These are phyloP conservation scores for Beaufortia kweichowensis DNA, from an alignment of 2,113 vertebrate species.

Conservation along the genomic window DNA sequence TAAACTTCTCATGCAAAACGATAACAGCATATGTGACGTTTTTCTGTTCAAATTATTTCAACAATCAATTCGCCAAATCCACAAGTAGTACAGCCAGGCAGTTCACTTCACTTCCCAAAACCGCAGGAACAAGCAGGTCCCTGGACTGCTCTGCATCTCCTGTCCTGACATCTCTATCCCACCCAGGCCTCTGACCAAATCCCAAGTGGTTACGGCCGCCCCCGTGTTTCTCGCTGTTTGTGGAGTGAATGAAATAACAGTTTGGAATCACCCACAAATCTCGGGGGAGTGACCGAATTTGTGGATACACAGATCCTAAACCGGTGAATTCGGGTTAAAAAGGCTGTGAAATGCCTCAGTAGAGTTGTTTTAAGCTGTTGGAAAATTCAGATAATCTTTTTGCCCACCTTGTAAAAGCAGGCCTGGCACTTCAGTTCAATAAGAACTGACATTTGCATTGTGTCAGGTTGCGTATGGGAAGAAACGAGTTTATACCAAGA, in stretches of 20 bases:
- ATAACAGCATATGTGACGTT: slow-evolving; percentile 36
- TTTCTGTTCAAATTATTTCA: slow-evolving; percentile 29
- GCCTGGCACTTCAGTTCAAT: slow-evolving; percentile 24
- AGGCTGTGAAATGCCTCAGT: slow-evolving; percentile 36
- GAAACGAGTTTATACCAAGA: slow-evolving; percentile 36
- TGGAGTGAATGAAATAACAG: slow-evolving; percentile 38
- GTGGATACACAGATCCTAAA: slow-evolving; percentile 22
- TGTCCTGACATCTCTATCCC: slow-evolving; percentile 50
- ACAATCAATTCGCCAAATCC: slow-evolving; percentile 47
- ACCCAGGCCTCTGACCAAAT: slow-evolving; percentile 37
- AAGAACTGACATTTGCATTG: slow-evolving; percentile 34
- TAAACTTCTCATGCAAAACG: slow-evolving; percentile 22
- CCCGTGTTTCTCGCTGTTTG: slow-evolving; percentile 19
- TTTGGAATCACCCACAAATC: slow-evolving; percentile 33
- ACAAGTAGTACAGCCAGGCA: slow-evolving; percentile 33
- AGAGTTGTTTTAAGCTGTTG: slow-evolving; percentile 23
- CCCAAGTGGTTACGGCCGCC: neutral
- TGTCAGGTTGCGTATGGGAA: slow-evolving; percentile 24
- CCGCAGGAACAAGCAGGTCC: slow-evolving; percentile 39
- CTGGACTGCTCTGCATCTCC: slow-evolving; percentile 35
- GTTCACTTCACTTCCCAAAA: slow-evolving; percentile 41
- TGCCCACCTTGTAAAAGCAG: slow-evolving; percentile 34
- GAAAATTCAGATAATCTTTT: slow-evolving; percentile 42
- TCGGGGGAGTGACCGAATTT: neutral
- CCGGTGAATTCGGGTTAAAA: slow-evolving; percentile 27